Conservation (phyloP, 1,140 invertebrate genomes). For the Calosoma granatense region DNA sequence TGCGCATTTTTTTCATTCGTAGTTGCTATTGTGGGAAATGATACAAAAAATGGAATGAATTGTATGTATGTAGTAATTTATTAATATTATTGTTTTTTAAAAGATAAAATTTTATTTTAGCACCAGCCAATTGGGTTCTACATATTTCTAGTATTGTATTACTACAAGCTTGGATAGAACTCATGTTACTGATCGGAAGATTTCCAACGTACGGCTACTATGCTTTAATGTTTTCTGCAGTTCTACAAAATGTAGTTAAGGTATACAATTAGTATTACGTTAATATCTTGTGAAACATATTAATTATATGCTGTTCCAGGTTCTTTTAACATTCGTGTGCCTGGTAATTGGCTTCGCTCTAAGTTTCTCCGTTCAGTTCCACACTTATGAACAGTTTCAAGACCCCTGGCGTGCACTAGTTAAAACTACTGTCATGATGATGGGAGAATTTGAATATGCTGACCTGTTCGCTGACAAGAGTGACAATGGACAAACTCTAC, state of each 20-base stretch:
- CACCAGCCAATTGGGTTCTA: constrained; percentile 28
- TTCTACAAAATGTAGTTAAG: constrained; percentile 40
- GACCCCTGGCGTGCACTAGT: constrained; percentile 36
- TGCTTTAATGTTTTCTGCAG: constrained; percentile 41
- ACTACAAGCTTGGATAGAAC: constrained; percentile 41
- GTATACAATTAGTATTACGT: constrained; percentile 19
- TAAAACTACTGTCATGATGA: constrained; percentile 48
- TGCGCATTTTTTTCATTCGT: constrained; percentile 23
- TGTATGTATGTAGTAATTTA: not conserved
- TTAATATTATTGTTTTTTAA: not conserved
- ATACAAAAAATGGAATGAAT: constrained; percentile 8
- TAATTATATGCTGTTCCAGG: constrained; percentile 21
- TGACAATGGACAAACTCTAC: not conserved
- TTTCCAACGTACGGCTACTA: constrained; percentile 41
- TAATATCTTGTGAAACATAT: not conserved
- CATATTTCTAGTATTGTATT: constrained; percentile 36
- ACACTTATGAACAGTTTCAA: constrained; percentile 33
- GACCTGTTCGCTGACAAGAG: constrained; percentile 28
- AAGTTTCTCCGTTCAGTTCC: constrained; percentile 42
- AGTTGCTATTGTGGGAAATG: constrained; percentile 13
- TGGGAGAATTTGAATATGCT: constrained; percentile 45
- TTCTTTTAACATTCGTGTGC: constrained; percentile 40
- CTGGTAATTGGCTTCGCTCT: constrained; percentile 45
- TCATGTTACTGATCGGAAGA: constrained; percentile 42
- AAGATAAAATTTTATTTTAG: constrained; percentile 11